Conservation (phyloP, 2,797 vertebrate species). For the Glyptemys insculpta region DNA sequence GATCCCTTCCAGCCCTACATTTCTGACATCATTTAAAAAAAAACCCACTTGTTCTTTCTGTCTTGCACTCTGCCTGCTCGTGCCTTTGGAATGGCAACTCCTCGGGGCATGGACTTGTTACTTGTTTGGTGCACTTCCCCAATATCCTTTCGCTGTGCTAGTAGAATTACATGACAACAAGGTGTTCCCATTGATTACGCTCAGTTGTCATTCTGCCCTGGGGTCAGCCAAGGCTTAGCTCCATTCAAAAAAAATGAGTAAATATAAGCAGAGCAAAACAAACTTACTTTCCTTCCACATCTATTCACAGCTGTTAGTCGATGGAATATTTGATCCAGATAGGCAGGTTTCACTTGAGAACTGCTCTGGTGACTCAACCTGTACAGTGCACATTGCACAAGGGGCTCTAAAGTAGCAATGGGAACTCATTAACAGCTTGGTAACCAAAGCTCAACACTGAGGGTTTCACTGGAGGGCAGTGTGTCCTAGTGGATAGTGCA, state of each 20-base stretch:
- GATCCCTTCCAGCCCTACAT: too few relatives aligned
- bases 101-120: not conserved
- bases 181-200: not conserved
- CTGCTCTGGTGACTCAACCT: not conserved
- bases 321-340: not conserved
- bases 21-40: not conserved
- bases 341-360: rapidly evolving
- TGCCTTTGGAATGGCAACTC: not conserved
- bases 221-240: not conserved
- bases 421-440: not conserved
- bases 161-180: not conserved
- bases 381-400: not conserved
- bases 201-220: not conserved
- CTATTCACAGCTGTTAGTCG: not conserved
- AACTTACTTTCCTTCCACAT: not conserved
- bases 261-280: not conserved
- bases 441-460: not conserved
- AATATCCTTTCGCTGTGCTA: rapidly evolving
- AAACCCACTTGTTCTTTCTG: rapidly evolving
- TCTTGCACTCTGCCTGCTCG: not conserved
- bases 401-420: not conserved
- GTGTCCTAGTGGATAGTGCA: not conserved
- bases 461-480: not conserved
- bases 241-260: not conserved
- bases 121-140: rapidly evolving